phyloP scores from a whole-genome alignment of 2,797 vertebrate species.

The Heterohyrax brucei region DNA sequence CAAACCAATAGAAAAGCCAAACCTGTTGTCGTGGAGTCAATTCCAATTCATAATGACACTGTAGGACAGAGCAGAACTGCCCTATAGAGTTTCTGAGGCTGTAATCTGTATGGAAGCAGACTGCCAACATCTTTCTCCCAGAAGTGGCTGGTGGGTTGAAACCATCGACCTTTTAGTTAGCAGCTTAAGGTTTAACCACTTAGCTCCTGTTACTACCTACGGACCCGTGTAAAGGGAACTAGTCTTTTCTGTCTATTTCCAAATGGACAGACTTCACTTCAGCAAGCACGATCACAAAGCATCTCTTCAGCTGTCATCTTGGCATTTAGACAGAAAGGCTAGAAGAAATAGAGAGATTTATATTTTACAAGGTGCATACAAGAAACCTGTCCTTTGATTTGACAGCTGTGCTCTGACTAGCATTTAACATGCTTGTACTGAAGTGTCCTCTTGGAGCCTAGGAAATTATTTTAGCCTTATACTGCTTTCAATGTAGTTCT shows the following conservation, averaged over 20 bases:
- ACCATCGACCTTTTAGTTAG: neutral
- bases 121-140: too few species aligned
- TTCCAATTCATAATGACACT: neutral
- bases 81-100: neutral
- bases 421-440: neutral
- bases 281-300: neutral
- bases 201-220: neutral
- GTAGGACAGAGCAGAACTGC: neutral
- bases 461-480: slow-evolving; percentile 44
- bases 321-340: neutral
- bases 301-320: neutral
- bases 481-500: neutral
- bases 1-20: neutral
- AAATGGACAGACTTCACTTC: neutral
- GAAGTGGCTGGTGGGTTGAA: neutral
- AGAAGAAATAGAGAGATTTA: neutral
- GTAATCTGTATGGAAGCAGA: neutral
- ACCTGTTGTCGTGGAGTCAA: neutral
- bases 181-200: neutral
- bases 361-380: neutral
- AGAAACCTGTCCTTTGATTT: neutral
- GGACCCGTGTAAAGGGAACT: neutral
- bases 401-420: neutral
- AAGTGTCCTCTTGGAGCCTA: neutral
- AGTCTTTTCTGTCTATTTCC: neutral